phyloP scores from a whole-genome alignment of 2,113 vertebrate genomes.

The Trogon surrucura region DNA sequence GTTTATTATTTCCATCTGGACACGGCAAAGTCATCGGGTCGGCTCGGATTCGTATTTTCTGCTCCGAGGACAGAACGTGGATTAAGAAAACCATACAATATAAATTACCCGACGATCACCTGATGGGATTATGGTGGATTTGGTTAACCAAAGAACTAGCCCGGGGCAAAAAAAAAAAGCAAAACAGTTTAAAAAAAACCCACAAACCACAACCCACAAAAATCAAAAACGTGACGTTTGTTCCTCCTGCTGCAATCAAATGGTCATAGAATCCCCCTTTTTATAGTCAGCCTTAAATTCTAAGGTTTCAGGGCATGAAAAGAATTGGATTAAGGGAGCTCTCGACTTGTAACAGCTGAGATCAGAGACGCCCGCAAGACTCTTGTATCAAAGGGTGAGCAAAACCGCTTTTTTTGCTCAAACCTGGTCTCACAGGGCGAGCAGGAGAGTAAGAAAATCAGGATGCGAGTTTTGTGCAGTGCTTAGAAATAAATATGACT shows the following conservation, averaged over 20 bases:
- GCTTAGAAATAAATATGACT: background rate
- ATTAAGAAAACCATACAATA: slow-evolving; percentile 67
- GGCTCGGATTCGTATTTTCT: slow-evolving; percentile 63
- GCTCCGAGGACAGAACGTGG: slow-evolving; percentile 55
- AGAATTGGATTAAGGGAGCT: slow-evolving; percentile 44
- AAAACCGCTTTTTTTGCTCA: slow-evolving; percentile 7
- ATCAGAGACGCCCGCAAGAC: background rate
- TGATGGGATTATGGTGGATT: slow-evolving; percentile 71
- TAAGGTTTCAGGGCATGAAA: slow-evolving; percentile 47
- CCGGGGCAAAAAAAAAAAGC: slow-evolving; percentile 39
- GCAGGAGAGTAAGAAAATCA: background rate
- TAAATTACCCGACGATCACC: slow-evolving; percentile 68
- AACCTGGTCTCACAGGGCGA: background rate
- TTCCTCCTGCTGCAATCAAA: background rate
- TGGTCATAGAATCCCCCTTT: background rate
- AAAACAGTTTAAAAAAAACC: background rate
- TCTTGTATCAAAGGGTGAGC: background rate
- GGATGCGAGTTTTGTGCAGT: background rate
- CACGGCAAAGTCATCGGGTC: slow-evolving; percentile 40
- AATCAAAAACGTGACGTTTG: slow-evolving; percentile 10
- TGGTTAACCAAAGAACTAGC: slow-evolving; percentile 56
- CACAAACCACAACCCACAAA: background rate
- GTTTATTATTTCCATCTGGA: slow-evolving; percentile 76
- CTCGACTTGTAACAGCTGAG: slow-evolving; percentile 3
- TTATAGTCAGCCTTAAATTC: slow-evolving; percentile 26